Evolutionary conservation across 2,888 invertebrate genomes (phyloP), one percentile per base, ranked within the genome.

Genomic region (Lacanobia oleracea): DNA sequence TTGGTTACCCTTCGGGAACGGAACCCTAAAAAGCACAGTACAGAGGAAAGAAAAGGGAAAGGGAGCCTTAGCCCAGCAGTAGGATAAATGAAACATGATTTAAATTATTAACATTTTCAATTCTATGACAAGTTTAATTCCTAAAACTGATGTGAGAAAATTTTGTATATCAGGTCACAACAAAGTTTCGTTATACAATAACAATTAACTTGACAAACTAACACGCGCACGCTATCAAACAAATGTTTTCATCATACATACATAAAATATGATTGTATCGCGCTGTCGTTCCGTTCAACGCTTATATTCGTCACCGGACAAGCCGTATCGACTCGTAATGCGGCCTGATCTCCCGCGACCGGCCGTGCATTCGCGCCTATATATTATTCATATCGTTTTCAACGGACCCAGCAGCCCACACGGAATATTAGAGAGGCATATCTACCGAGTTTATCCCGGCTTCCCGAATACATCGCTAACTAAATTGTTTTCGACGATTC

Each of bases 351-450:
- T 90, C 87, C 80, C 87, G 83, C 88, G 86, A 85, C 88, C 83
- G 87, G 70, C 67, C 61, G 86, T 89, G 90, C 91, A 93, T 91
- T 89, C 91, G 83, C 84, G 83, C 67, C 88, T 77, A 89, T 95
- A 92, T 95, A 93, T 94, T 95, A 95, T 95, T 94, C 94, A 95
- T 92, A 91, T 90, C 89, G 92, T 94, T 95, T 94, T 95, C 95
- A 94, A 88, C 94, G 90, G 87, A 88, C 90, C 89, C 87, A 89
- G 87, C 91, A 90, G 87, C 87, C 93, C 94, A 95, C 91, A 95
- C 94, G 93, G 95, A 95, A 95, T 95, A 94, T 95, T 94, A 93
- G 94, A 95, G 93, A 87, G 84, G 87, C 89, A 90, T 92, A 92
- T 91, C 90, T 90, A 86, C 88, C 84, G 85, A 90, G 91, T 91